Conservation (phyloP, 1,140 invertebrate genomes). For the Drosophila pachea region DNA sequence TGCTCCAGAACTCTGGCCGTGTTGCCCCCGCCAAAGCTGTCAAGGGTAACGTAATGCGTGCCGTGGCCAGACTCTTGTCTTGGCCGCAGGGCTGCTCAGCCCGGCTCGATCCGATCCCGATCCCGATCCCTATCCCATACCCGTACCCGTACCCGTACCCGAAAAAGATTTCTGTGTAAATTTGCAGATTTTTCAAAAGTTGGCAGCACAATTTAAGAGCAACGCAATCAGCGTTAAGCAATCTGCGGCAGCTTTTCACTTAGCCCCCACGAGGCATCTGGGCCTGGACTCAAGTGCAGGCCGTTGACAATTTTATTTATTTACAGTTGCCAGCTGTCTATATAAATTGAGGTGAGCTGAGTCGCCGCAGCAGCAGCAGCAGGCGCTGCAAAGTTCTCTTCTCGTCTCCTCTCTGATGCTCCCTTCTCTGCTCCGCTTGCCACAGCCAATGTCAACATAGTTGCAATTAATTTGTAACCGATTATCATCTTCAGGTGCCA, state of each 20-base stretch:
- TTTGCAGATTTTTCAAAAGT: slow-evolving; percentile 73
- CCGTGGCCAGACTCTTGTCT: slow-evolving; percentile 4
- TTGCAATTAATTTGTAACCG: slow-evolving; percentile 79
- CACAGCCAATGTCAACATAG: slow-evolving; percentile 72
- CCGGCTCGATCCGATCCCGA: slow-evolving; percentile 27
- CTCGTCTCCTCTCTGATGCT: neutral
- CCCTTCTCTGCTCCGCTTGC: slow-evolving; percentile 6
- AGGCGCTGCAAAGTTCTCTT: slow-evolving; percentile 2
- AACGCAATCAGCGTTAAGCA: slow-evolving; percentile 70
- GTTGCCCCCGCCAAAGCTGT: slow-evolving; percentile 65
- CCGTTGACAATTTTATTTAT: slow-evolving; percentile 76
- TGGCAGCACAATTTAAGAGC: slow-evolving; percentile 77
- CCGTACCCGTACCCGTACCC: neutral
- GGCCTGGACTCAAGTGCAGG: slow-evolving; percentile 48
- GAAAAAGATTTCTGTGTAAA: slow-evolving; percentile 74
- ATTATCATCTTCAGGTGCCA: slow-evolving; percentile 79
- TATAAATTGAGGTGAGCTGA: slow-evolving; percentile 65
- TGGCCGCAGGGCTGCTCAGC: neutral
- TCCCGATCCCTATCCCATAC: too few species aligned
- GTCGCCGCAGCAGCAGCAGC: too few species aligned
- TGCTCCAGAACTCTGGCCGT: slow-evolving; percentile 59
- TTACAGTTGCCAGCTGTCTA: slow-evolving; percentile 75
- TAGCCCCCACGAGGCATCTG: slow-evolving; percentile 18
- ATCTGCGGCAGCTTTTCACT: slow-evolving; percentile 60
- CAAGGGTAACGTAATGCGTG: slow-evolving; percentile 34